Evolutionary conservation across 2,113 vertebrate species (phyloP), one percentile per base, ranked within the genome.

Genomic region (Scytalopus superciliaris): DNA sequence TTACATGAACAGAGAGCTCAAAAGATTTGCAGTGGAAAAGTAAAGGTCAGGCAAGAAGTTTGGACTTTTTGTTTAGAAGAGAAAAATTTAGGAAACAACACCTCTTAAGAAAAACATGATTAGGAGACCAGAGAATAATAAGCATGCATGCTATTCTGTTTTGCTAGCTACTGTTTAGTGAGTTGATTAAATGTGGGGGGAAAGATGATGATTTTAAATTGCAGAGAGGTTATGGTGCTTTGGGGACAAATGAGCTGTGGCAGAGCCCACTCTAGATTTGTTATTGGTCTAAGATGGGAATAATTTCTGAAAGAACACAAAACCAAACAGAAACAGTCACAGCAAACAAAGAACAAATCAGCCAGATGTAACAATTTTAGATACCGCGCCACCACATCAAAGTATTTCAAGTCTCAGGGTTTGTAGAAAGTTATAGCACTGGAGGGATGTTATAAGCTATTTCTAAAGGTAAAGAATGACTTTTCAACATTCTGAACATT

Each of bases 381-480:
- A 28, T 42, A 37, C 14, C 2, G 6, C 52, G 7, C 3, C 25
- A n/a, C 5, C 13, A 5, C 22, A 39, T 23, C 6, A 82, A 78
- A 62, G 2, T 49, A 3, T 44, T 66, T 53, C 0, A 0, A 7
- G 9, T 45, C 7, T 86, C 31, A 7, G 3, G 3, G 3, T 77
- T 49, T 31, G 8, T 19, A 57, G 19, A 50, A 75, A 79, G 3
- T 5, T 13, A 4, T 3, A 57, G n/a, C 5, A 16, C 24, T 47
- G 23, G 3, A 56, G 7, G 16, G 14, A 74, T 56, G 7, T 35
- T 84, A 23, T 33, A 7, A 3, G 9, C 3, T 39, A 5, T 64
- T 84, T 75, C 31, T 35, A 35, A 86, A n/a, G 35, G 6, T 24
- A 70, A 81, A 62, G 6, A 78, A 47, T 35, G 8, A 37, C n/a